These are phyloP conservation scores for Peromyscus californicus DNA, from an alignment of 2,113 vertebrate species.

Conservation along the genomic window DNA sequence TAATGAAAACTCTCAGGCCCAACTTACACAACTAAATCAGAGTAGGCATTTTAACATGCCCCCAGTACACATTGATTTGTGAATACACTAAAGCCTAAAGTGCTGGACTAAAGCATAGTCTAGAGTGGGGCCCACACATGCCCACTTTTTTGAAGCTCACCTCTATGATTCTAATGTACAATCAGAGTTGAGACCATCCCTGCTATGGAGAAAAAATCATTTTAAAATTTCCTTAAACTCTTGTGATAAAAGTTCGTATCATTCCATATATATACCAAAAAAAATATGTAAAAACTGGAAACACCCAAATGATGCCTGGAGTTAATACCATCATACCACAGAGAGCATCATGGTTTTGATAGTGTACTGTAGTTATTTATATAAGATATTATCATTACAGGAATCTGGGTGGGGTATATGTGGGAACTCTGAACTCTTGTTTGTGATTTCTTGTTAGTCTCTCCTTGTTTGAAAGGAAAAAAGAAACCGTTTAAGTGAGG, in stretches of 20 bases:
- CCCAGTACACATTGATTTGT: not conserved
- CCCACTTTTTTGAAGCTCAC: constrained; percentile 20
- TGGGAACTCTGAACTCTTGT: not conserved
- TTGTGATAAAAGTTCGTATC: constrained; percentile 2
- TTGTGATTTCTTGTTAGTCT: constrained; percentile 37
- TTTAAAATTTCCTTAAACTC: constrained; percentile 35
- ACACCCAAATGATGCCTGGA: constrained; percentile 28
- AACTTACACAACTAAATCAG: constrained; percentile 5
- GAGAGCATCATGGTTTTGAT: constrained; percentile 23
- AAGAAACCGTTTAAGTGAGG: constrained; percentile 14
- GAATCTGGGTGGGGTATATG: not conserved
- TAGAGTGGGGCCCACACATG: not conserved
- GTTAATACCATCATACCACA: constrained; percentile 28
- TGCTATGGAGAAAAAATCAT: constrained; percentile 27
- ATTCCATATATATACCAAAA: not conserved
- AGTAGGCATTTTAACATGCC: not conserved
- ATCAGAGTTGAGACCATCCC: not conserved
- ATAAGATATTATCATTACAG: constrained; percentile 18
- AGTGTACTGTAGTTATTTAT: not conserved
- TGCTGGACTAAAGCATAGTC: not conserved
- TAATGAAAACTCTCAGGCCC: not conserved
- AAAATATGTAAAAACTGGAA: constrained; percentile 8
- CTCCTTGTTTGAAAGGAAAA: constrained; percentile 59
- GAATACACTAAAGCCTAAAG: constrained; percentile 2
- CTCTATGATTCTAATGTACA: constrained; percentile 19